These are phyloP conservation scores for Thaleichthys pacificus DNA, from an alignment of 2,797 vertebrate species.

Conservation along the genomic window DNA sequence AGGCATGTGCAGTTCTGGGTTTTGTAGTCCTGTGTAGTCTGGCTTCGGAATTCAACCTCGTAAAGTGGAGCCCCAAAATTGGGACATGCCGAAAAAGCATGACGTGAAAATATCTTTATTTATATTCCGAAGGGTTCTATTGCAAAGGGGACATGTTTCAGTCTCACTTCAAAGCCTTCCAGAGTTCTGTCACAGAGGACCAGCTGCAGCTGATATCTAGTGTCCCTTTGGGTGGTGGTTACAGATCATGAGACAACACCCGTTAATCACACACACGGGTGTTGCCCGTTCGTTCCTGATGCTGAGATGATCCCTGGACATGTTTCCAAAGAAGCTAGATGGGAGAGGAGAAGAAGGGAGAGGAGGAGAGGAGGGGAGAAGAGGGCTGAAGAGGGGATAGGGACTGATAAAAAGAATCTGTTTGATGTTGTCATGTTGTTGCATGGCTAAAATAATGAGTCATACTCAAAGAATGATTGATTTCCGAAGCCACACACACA, in stretches of 20 bases:
- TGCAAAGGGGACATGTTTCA: not conserved
- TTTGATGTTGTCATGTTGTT: too few relatives aligned
- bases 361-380: too few relatives aligned
- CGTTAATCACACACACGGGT: too few relatives aligned
- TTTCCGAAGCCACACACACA: not conserved
- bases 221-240: too few relatives aligned
- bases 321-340: not conserved
- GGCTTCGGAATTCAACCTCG: too few relatives aligned
- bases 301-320: too few relatives aligned
- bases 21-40: not conserved
- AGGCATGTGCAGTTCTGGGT: not conserved
- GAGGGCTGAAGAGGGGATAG: too few relatives aligned
- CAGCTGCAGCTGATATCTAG: not conserved
- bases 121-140: not conserved
- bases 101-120: not conserved
- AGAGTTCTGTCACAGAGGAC: not conserved
- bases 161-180: not conserved
- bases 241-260: too few relatives aligned
- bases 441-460: too few relatives aligned
- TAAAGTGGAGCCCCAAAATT: not conserved
- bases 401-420: conserved; percentile 1
- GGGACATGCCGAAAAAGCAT: not conserved
- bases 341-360: not conserved
- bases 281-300: too few relatives aligned
- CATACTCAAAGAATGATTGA: too few relatives aligned